Percentiles rank a stretch among this genome's conserved stretches.
Conservation (phyloP, 1,140 invertebrate species). For the Caenorhabditis elegans region DNA sequence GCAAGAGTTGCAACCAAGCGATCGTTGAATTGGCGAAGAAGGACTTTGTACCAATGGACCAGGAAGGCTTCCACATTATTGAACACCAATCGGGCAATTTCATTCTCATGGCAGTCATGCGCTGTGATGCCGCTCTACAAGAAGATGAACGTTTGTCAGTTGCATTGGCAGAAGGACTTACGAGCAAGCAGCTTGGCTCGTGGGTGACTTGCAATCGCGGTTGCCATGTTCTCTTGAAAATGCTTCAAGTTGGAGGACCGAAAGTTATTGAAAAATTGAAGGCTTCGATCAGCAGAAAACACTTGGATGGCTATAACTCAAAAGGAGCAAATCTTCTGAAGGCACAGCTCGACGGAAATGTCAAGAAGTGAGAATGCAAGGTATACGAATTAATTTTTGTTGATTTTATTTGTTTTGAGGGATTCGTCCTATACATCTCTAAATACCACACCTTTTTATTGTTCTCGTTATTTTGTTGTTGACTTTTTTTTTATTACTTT, state of each 20-base stretch:
- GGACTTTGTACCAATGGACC: conserved; percentile 50
- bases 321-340: conserved; percentile 32
- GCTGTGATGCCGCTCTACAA: conserved; percentile 34
- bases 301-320: conserved; percentile 17
- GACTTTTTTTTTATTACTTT: background rate
- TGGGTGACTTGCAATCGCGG: conserved; percentile 47
- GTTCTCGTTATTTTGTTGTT: background rate
- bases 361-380: background rate
- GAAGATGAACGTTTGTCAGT: conserved; percentile 35
- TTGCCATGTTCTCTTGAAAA: conserved; percentile 38
- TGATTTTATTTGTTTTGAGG: too few species aligned
- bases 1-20: conserved; percentile 35
- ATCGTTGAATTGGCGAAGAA: conserved; percentile 42
- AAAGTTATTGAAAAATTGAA: conserved; percentile 22
- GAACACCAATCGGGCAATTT: conserved; percentile 42
- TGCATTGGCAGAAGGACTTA: background rate
- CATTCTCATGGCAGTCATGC: conserved; percentile 23
- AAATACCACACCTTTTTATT: background rate
- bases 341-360: background rate
- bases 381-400: too few species aligned
- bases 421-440: too few species aligned
- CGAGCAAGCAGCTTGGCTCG: conserved; percentile 25
- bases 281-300: conserved; percentile 18
- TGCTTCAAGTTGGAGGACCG: conserved; percentile 31
- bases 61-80: conserved; percentile 42